A percentile compares a stretch with the other conserved stretches of the same genome.
Evolutionary conservation across 1,140 invertebrate species (phyloP).

Genomic region (Ridgeia piscesae): DNA sequence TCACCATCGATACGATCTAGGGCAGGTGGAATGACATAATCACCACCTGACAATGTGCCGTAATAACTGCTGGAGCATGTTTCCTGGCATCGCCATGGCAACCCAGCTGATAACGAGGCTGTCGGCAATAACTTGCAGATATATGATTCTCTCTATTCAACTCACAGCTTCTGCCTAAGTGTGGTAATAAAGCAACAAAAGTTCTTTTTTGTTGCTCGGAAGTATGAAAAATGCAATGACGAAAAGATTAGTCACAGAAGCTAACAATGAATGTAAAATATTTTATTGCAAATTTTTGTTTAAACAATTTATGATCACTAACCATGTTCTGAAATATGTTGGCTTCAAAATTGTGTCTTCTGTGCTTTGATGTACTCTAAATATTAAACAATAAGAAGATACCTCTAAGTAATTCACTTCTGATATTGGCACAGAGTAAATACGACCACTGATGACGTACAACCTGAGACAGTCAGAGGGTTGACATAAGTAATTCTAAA

Average conservation of each 20-base stretch:
- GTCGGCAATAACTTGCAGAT: not conserved
- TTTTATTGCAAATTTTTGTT: not conserved
- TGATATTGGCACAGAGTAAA: too few species aligned
- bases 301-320: not conserved
- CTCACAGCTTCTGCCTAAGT: not conserved
- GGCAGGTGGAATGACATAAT: not conserved
- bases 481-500: too few species aligned
- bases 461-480: too few species aligned
- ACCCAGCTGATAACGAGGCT: not conserved
- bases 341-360: not conserved
- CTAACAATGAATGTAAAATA: not conserved
- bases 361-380: not conserved
- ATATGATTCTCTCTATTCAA: not conserved
- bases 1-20: not conserved
- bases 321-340: not conserved
- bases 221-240: too few species aligned
- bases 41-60: not conserved
- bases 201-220: not conserved
- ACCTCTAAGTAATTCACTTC: too few species aligned
- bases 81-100: not conserved
- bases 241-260: too few species aligned
- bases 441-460: too few species aligned
- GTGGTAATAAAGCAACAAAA: not conserved
- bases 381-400: not conserved
- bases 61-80: not conserved